Percentiles rank a stretch among this genome's conserved stretches.
These are phyloP conservation scores for Neodiprion fabricii DNA, from an alignment of 1,140 invertebrate species.

Conservation along the genomic window DNA sequence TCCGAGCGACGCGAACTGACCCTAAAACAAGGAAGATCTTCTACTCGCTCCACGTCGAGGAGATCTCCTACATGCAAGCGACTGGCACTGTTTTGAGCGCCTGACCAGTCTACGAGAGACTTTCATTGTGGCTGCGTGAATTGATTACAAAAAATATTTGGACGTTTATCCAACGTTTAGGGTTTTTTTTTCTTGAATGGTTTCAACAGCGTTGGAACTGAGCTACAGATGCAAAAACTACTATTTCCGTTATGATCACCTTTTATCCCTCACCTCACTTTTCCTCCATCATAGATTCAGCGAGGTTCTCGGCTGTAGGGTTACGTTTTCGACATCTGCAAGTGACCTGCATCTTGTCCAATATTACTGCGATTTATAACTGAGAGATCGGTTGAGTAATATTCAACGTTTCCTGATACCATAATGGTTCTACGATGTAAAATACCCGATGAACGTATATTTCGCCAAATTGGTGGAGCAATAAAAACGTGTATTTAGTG, in stretches of 20 bases:
- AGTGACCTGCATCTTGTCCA: neutral
- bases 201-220: too few relatives aligned
- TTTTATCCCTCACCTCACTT: neutral
- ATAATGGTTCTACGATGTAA: too few relatives aligned
- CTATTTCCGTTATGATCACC: neutral
- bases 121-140: too few relatives aligned
- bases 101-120: neutral
- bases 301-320: neutral
- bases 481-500: neutral
- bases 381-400: too few relatives aligned
- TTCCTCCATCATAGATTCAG: neutral
- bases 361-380: neutral
- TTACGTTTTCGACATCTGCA: neutral
- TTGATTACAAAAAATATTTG: too few relatives aligned
- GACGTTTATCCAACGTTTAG: too few relatives aligned
- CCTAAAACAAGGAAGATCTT: constrained; percentile 39
- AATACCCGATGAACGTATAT: neutral
- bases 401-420: too few relatives aligned
- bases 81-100: neutral
- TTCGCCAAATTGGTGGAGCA: neutral
- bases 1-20: constrained; percentile 41
- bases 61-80: constrained; percentile 19
- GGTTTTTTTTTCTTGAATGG: too few relatives aligned
- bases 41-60: constrained; percentile 36
- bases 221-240: too few relatives aligned